Base-by-base conservation (phyloP, 2,113 vertebrate species). In the Eudyptes chrysolophus region DNA sequence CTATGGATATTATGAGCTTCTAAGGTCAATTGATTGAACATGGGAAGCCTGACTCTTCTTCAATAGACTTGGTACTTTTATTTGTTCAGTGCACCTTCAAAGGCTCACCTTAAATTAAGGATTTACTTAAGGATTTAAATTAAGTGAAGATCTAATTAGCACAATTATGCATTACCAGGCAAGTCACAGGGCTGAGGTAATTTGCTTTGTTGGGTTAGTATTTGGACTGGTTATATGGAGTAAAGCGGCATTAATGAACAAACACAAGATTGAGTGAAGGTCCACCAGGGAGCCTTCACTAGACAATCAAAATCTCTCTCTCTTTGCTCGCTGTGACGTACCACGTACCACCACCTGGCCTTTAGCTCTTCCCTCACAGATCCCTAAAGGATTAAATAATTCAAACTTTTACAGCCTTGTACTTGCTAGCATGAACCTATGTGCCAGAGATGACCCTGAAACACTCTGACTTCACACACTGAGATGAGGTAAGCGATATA, bases 401-500 rank as follows among this genome's bases (percentile, higher is more conserved):
- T 78, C 42, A 77, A 80, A 58, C 13, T 64, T 93, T 77, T 57
- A 64, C 32, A 66, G n/a, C 44, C 38, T 80, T 79, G 7, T 82
- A 49, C 52, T 92, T 49, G n/a, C 46, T 19, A 15, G 46, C 60
- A 51, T 84, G 51, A 93, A 16, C 11, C 40, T 40, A 16, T 48
- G 34, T 48, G n/a, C 48, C 40, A 57, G 49, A 75, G 32, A 22
- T 62, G 58, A 86, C 87, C 34, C 64, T 22, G 12, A 64, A 78
- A 58, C 16, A 36, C 44, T 36, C 38, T 68, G 80, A 46, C 16
- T 52, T 82, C 58, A 57, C 60, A 55, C 44, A 48, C 0, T 2
- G 65, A 55, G 24, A n/a, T 0, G 1, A 12, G 15, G 7, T 70
- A n/a, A 74, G 24, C 0, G 0, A n/a, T 30, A 9, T 1, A 62